Evolutionary conservation across 2,888 invertebrate species (phyloP).

Genomic region (Aspidapion aeneum): DNA sequence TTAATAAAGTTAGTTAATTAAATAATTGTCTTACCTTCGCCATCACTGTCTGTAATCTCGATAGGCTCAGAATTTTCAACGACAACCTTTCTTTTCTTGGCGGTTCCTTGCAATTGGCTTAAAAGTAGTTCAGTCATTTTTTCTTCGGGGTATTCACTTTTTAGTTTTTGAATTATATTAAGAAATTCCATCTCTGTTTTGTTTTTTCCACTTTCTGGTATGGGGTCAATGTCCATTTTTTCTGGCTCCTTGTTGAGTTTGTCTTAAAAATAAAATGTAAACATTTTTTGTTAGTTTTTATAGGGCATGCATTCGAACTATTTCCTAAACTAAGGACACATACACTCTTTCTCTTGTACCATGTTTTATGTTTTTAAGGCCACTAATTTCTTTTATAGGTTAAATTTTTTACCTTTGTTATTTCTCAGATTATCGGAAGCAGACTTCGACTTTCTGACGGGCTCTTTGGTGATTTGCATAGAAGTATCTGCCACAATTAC

Average conservation of each 20-base stretch:
- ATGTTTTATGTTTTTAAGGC: too few relatives aligned
- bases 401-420: too few relatives aligned
- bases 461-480: slow-evolving; percentile 29
- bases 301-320: too few relatives aligned
- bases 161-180: background rate
- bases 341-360: too few relatives aligned
- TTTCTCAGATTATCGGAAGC: too few relatives aligned
- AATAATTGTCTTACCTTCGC: background rate
- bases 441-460: too few relatives aligned
- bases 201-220: background rate
- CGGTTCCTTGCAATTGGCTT: background rate
- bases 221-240: background rate
- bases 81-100: background rate
- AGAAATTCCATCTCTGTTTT: background rate
- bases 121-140: background rate
- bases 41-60: background rate
- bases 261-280: background rate
- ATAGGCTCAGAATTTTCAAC: background rate
- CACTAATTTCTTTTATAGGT: too few relatives aligned
- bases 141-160: background rate
- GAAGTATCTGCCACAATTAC: slow-evolving; percentile 29
- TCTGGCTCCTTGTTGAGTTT: background rate
- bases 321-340: too few relatives aligned
- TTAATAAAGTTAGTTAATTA: too few relatives aligned
- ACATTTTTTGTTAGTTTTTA: too few relatives aligned